phyloP scores from a whole-genome alignment of 2,113 vertebrate species.

The Manacus vitellinus region DNA sequence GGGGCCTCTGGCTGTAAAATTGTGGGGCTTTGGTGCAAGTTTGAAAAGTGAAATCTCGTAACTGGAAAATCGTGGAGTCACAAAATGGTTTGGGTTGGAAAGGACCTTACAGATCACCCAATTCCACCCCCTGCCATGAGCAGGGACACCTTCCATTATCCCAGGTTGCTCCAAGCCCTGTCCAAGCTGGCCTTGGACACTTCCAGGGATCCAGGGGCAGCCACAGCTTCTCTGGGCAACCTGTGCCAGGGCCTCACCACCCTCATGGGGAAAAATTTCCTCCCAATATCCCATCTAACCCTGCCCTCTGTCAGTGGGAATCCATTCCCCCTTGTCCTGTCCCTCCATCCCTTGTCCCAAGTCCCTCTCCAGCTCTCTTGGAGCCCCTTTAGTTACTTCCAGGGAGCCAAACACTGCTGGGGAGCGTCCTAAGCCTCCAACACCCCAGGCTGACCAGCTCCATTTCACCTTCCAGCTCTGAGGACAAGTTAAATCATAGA shows the following conservation, averaged over 20 bases:
- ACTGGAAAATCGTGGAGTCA: not conserved
- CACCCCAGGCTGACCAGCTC: fast-evolving
- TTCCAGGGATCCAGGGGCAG: not conserved
- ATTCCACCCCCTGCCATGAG: not conserved
- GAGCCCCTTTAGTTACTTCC: not conserved
- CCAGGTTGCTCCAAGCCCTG: not conserved
- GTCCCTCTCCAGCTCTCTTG: not conserved
- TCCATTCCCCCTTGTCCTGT: not conserved
- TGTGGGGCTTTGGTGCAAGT: not conserved
- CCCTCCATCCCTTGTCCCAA: not conserved
- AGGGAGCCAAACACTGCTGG: not conserved
- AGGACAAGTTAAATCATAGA: not conserved
- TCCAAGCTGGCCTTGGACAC: not conserved
- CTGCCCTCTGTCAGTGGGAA: not conserved
- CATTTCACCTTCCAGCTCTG: not conserved
- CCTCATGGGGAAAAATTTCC: not conserved
- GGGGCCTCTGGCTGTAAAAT: not conserved
- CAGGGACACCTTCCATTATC: not conserved
- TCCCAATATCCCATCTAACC: not conserved
- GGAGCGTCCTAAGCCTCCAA: not conserved
- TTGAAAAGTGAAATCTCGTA: not conserved
- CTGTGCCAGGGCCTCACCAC: not conserved
- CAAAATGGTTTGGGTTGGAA: not conserved
- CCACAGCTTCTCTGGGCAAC: not conserved
- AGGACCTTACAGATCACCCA: not conserved